A percentile compares a stretch with the other conserved stretches of the same genome.
Evolutionary conservation across 2,113 vertebrate species (phyloP).

Genomic region (Sturnira hondurensis): DNA sequence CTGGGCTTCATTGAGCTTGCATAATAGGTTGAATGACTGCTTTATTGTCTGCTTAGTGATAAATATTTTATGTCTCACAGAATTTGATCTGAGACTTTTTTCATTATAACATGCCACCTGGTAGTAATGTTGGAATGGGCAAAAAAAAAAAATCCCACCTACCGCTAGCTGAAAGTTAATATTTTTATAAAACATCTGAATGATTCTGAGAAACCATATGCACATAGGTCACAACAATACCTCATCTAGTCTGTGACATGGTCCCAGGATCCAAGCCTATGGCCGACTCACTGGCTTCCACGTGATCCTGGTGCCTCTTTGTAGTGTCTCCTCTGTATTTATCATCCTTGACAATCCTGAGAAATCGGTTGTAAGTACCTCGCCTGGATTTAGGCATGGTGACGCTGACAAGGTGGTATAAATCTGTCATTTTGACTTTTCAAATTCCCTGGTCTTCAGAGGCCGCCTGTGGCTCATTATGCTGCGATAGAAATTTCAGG

Average conservation of each 20-base stretch:
- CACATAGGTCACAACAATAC: background rate
- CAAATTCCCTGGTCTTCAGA: background rate
- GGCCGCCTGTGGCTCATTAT: background rate
- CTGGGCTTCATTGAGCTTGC: background rate
- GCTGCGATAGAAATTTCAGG: background rate
- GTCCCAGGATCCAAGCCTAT: background rate
- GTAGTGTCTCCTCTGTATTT: background rate
- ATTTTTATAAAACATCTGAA: background rate
- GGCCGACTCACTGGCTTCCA: background rate
- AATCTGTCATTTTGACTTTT: slow-evolving; percentile 6
- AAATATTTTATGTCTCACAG: background rate
- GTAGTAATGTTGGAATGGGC: background rate
- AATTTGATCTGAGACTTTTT: background rate
- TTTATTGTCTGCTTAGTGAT: background rate
- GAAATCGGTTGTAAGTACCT: background rate
- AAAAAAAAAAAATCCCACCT: background rate
- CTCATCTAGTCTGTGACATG: background rate
- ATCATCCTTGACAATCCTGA: background rate
- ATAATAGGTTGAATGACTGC: background rate
- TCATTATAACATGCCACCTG: background rate
- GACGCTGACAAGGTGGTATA: background rate
- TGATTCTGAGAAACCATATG: background rate
- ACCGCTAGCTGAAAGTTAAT: background rate
- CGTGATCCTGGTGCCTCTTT: background rate
- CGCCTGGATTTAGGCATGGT: background rate